Evolutionary conservation across 2,888 invertebrate species (phyloP), one percentile per base, ranked within the genome.

Genomic region (Blastobasis lacticolella): DNA sequence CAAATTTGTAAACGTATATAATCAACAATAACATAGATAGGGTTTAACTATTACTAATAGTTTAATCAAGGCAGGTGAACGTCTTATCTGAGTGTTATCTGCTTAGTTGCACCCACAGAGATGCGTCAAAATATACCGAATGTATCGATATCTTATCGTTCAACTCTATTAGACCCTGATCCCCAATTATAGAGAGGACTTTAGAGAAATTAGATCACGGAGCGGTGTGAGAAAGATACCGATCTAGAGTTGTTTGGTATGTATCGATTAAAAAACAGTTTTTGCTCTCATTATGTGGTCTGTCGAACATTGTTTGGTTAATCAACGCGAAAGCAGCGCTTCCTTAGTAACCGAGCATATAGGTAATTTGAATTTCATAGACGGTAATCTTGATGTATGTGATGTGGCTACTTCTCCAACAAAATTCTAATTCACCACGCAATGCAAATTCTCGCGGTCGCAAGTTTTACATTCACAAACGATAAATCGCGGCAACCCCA

Each of bases 401-500:
- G 37, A 38, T 42, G 9, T 6, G 6, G 38, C 5, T 7, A 45
- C 50, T 49, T 52, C 38, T 56, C 50, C 50, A 53, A 50, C 45
- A 41, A 38, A 67, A 74, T 74, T 72, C 65, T 69, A 73, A 78
- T 75, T 61, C 62, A 59, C 60, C 59, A 57, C 63, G 61, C 66
- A 66, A 73, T 73, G 73, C 72, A 73, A 77, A 78, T 78, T 71
- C 66, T 60, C 66, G 66, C 67, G 64, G 66, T 64, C 69, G 70
- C 69, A 73, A 71, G 72, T 78, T 78, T 73, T 73, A 74, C 75
- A 80, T 73, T 72, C 72, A 71, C 64, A 66, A 69, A 67, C 74
- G 68, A 79, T 79, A 79, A 81, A 82, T 82, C 81, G 74, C 73
- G 72, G 69, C 73, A 76, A 75, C 78, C 78, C 72, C 59, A 54